phyloP scores from a whole-genome alignment of 2,888 invertebrate species.

The Abrostola tripartita region DNA sequence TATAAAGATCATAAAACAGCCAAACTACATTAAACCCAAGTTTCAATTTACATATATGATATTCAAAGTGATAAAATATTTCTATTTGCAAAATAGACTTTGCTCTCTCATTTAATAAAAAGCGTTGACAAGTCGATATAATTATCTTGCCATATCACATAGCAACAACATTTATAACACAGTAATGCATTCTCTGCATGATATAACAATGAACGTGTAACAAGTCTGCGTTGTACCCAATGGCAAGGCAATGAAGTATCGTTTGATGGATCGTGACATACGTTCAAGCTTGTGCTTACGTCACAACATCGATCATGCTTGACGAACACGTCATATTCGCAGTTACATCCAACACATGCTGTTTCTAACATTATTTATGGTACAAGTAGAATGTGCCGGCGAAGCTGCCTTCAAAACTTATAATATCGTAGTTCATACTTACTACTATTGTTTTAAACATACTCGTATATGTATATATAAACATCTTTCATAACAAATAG shows the following conservation, averaged over 20 bases:
- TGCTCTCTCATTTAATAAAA: conserved; percentile 44
- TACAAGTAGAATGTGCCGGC: conserved; percentile 29
- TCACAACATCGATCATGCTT: conserved; percentile 56
- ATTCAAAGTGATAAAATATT: background rate
- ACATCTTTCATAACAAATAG: conserved; percentile 25
- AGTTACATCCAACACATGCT: conserved; percentile 46
- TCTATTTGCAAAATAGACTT: conserved; percentile 42
- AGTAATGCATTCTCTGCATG: conserved; percentile 47
- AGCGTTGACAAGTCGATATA: conserved; percentile 50
- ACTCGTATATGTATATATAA: conserved; percentile 1
- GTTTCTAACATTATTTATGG: conserved; percentile 16
- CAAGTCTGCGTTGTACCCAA: conserved; percentile 36
- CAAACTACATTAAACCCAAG: conserved; percentile 25
- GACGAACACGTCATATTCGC: conserved; percentile 24
- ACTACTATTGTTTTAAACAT: conserved; percentile 17
- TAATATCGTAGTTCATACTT: conserved; percentile 13
- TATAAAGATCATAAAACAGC: conserved; percentile 8
- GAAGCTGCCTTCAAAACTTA: conserved; percentile 27
- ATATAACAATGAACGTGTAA: conserved; percentile 46
- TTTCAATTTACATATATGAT: conserved; percentile 2
- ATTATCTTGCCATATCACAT: conserved; percentile 39
- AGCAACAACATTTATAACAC: conserved; percentile 46
- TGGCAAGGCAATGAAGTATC: conserved; percentile 35
- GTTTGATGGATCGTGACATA: conserved; percentile 37
- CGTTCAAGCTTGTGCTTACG: conserved; percentile 44